Evolutionary conservation across 2,113 vertebrate genomes (phyloP).

Genomic region (Salvator merianae): DNA sequence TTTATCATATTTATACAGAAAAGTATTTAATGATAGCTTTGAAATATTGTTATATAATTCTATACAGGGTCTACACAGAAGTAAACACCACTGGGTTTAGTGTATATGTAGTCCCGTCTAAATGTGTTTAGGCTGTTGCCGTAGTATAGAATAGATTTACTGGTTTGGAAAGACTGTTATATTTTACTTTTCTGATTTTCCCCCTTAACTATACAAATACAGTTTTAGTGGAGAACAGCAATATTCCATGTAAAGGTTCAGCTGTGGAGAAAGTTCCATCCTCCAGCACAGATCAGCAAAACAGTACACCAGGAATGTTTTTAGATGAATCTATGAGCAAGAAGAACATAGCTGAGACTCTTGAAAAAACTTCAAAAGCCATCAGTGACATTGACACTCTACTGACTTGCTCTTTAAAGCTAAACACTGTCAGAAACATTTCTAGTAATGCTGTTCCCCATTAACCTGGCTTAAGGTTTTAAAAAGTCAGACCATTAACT

Average conservation of each 20-base stretch:
- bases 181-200: not conserved
- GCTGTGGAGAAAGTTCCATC: constrained; percentile 30
- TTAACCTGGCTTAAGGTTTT: not conserved
- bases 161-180: not conserved
- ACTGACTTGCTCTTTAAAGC: constrained; percentile 61
- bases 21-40: not conserved
- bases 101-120: not conserved
- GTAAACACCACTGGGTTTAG: not conserved
- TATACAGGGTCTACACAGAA: not conserved
- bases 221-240: constrained; percentile 75
- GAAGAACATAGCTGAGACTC: constrained; percentile 51
- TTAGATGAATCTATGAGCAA: constrained; percentile 27
- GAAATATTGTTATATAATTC: not conserved
- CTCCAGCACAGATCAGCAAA: not conserved
- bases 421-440: not conserved
- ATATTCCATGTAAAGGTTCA: constrained; percentile 38
- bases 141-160: not conserved
- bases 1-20: not conserved
- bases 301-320: not conserved
- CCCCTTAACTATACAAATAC: constrained; percentile 63
- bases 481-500: not conserved
- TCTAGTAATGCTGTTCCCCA: not conserved
- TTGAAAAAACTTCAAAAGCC: constrained; percentile 73
- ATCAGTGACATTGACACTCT: constrained; percentile 78
- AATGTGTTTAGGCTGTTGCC: not conserved